phyloP scores from a whole-genome alignment of 1,140 invertebrate genomes.

The Zaprionus vittiger region DNA sequence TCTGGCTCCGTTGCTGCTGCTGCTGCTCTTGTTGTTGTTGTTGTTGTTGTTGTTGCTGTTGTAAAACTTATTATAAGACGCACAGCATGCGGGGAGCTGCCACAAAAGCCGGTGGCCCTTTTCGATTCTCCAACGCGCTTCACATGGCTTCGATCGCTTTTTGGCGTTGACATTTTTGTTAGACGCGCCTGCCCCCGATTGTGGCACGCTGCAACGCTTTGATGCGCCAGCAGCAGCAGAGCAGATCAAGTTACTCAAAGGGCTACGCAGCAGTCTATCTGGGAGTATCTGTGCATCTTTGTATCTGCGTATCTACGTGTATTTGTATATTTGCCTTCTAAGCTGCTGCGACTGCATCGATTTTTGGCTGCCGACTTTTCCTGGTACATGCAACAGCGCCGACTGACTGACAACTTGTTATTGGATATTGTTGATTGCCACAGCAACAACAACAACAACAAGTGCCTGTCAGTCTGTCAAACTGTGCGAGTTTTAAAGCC shows the following conservation, averaged over 20 bases:
- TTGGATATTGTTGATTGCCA: constrained; percentile 55
- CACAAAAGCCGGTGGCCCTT: constrained; percentile 22
- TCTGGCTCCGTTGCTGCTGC: constrained; percentile 9
- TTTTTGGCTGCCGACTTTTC: constrained; percentile 31
- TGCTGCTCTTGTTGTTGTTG: constrained; percentile 13
- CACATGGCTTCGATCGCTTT: constrained; percentile 20
- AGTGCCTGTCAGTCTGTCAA: constrained; percentile 25
- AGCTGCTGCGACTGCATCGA: constrained; percentile 9
- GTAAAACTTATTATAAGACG: constrained; percentile 75
- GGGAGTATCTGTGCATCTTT: neutral
- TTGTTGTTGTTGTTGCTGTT: constrained; percentile 49
- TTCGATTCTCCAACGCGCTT: neutral
- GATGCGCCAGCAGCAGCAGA: constrained; percentile 40
- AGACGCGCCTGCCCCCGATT: constrained; percentile 13
- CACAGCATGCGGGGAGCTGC: constrained; percentile 55
- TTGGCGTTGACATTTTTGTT: constrained; percentile 65
- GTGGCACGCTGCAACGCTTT: constrained; percentile 64
- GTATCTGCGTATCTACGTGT: constrained; percentile 3
- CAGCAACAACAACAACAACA: constrained; percentile 17
- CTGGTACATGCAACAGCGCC: constrained; percentile 31
- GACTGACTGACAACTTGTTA: constrained; percentile 45
- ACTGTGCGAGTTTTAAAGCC: constrained; percentile 28
- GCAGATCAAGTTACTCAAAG: constrained; percentile 63
- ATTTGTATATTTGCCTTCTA: constrained; percentile 2
- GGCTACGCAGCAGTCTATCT: constrained; percentile 22